These are phyloP conservation scores for Ellobium chinense DNA, from an alignment of 2,888 invertebrate genomes.

Conservation along the genomic window DNA sequence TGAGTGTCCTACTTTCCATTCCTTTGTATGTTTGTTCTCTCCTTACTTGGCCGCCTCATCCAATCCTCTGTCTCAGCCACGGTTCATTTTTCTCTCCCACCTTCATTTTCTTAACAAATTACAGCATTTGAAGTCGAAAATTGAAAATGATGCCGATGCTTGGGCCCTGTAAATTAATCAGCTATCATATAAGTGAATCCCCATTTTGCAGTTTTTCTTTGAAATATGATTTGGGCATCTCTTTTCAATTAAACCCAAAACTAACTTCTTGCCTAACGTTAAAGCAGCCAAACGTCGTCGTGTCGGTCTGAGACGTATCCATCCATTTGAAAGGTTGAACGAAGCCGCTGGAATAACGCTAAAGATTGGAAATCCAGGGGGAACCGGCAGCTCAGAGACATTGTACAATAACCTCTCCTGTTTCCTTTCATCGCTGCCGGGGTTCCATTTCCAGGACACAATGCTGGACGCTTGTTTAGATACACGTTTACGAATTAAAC, in stretches of 20 bases:
- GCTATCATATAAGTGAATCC: too few species aligned
- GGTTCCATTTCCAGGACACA: not conserved
- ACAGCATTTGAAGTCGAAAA: too few species aligned
- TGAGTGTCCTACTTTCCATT: too few species aligned
- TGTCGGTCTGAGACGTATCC: not conserved
- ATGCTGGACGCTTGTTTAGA: not conserved
- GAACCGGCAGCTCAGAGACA: not conserved
- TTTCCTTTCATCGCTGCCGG: not conserved
- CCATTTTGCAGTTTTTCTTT: too few species aligned
- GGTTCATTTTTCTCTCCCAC: too few species aligned
- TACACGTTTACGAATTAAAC: conserved; percentile 12
- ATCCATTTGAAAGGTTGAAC: not conserved
- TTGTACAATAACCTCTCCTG: not conserved
- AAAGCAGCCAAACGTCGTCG: not conserved
- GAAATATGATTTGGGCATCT: not conserved
- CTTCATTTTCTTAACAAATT: too few species aligned
- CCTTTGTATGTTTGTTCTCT: too few species aligned
- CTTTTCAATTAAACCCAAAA: not conserved
- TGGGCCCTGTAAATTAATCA: too few species aligned
- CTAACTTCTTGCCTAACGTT: not conserved
- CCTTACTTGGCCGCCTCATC: too few species aligned
- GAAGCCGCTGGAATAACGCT: not conserved
- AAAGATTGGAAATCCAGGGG: conserved; percentile 11
- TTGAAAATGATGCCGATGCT: too few species aligned
- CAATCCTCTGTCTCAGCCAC: too few species aligned